Evolutionary conservation across 2,888 invertebrate species (phyloP), one percentile per base, ranked within the genome.

Genomic region (Junonia oenone): DNA sequence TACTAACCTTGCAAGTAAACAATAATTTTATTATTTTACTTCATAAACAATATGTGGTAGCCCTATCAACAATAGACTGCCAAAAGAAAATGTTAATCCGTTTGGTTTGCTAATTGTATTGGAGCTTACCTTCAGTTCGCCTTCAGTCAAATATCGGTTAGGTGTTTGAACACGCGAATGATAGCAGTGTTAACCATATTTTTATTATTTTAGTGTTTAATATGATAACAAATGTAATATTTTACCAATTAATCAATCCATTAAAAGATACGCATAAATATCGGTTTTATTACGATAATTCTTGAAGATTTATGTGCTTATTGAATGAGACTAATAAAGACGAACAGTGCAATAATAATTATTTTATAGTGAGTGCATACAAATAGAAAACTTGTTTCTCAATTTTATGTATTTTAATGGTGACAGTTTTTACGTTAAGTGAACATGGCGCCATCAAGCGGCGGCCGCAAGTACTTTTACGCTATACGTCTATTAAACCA

Each of bases 381-480:
- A 33, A 45, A n/a, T 13, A 15, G 38, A 26, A 40, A 56, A 45
- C 47, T 48, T 51, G 67, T 66, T 68, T 68, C 58, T 65, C 63
- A 54, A 72, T 77, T 85, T 76, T 75, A 88, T 88, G 88, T 76
- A 73, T 77, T 79, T 83, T 76, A 74, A 93, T 93, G 93, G 93
- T 94, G 89, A 93, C 93, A 85, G 92, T 94, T 85, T 92, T 93
- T 76, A 85, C 93, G 61, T 83, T 92, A 70, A 91, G 90, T 76
- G 91, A 92, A 37, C 81, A 90, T 88, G 90, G 89, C 90, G 84
- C 90, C 92, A 78, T 87, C 87, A 88, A 88, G 88, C 90, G 90
- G 84, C 86, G 86, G 78, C 92, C 91, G 47, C 85, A 89, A 54
- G 91, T 90, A 83, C 73, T 90, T 66, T 69, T 90, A 64, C 87